These are phyloP conservation scores for Drosophila jambulina DNA, from an alignment of 1,140 invertebrate species.

Conservation along the genomic window DNA sequence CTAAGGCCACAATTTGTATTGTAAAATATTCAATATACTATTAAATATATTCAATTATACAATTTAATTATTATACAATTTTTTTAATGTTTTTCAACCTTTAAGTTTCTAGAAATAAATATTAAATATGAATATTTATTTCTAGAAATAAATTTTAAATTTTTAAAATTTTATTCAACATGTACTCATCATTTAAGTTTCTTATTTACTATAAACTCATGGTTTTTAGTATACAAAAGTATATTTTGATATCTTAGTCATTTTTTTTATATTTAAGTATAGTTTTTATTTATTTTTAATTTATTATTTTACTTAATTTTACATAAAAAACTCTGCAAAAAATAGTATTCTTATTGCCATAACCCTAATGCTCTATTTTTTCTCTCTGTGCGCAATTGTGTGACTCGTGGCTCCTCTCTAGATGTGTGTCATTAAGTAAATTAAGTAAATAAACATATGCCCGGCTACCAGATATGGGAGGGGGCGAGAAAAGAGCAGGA, in stretches of 20 bases:
- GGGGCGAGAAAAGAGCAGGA: slow-evolving; percentile 11
- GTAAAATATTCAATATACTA: too few species aligned
- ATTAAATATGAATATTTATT: too few species aligned
- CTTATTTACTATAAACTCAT: background rate
- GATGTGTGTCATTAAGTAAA: slow-evolving; percentile 82
- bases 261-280: background rate
- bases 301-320: background rate
- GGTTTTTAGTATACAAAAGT: background rate
- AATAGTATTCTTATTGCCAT: background rate
- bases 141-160: too few species aligned
- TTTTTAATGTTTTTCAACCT: too few species aligned
- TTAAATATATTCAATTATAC: too few species aligned
- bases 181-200: background rate
- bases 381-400: slow-evolving; percentile 17
- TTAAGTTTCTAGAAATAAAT: too few species aligned
- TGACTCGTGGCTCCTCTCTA: slow-evolving; percentile 50
- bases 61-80: too few species aligned
- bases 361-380: background rate
- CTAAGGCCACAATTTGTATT: too few species aligned
- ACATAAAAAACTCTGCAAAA: too few species aligned
- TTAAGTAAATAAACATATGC: slow-evolving; percentile 85
- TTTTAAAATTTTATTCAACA: too few species aligned
- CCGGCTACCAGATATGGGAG: slow-evolving; percentile 50
- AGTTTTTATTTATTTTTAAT: background rate
- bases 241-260: background rate